Percentiles rank a stretch among this genome's conserved stretches.
phyloP scores from a whole-genome alignment of 2,888 invertebrate genomes.

The Tyria jacobaeae region DNA sequence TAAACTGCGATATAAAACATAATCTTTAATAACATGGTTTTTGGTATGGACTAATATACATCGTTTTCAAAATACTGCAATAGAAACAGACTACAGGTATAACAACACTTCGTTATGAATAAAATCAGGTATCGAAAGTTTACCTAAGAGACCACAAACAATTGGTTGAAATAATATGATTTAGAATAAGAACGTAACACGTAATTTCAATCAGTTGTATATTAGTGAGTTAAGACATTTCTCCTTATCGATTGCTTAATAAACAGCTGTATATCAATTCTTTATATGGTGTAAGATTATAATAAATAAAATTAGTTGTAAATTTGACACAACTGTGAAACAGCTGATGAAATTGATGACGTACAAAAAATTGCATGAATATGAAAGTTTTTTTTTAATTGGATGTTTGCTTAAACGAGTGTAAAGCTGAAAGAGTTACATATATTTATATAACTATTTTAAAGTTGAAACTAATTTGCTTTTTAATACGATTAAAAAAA shows the following conservation, averaged over 20 bases:
- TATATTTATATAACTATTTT: conserved; percentile 1
- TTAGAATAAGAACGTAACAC: background rate
- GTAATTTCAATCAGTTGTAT: background rate
- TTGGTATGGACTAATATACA: too few relatives aligned
- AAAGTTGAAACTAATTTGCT: background rate
- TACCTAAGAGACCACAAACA: background rate
- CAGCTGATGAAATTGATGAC: conserved; percentile 17
- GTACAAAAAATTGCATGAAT: conserved; percentile 11
- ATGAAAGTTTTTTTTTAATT: conserved; percentile 15
- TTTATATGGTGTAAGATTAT: background rate
- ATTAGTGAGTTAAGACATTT: background rate
- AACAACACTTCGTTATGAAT: too few relatives aligned
- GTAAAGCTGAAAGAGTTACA: conserved; percentile 12
- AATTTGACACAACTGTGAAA: background rate
- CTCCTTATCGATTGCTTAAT: background rate
- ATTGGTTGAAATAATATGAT: background rate
- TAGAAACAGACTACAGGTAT: too few relatives aligned
- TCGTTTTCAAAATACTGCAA: too few relatives aligned
- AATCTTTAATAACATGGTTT: too few relatives aligned
- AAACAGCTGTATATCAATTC: background rate
- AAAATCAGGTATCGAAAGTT: background rate
- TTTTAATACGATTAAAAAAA: background rate
- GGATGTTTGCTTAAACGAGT: conserved; percentile 7
- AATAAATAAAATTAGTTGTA: conserved; percentile 6
- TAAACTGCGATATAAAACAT: too few relatives aligned